Evolutionary conservation across 2,888 invertebrate genomes (phyloP).

Genomic region (Rhabditophanes sp.): DNA sequence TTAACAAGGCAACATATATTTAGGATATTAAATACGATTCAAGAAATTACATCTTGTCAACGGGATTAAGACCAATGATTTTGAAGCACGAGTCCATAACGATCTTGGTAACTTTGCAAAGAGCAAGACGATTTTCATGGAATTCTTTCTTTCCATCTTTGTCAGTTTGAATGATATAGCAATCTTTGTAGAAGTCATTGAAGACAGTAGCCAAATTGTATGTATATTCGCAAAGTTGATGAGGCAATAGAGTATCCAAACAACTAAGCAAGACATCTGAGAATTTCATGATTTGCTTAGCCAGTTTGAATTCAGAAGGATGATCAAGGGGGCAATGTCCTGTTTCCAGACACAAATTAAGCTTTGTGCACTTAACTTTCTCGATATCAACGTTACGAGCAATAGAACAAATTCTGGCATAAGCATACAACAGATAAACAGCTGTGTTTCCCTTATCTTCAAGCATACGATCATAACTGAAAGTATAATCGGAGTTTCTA

Average conservation of each 20-base stretch:
- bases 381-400: constrained; percentile 46
- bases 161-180: constrained; percentile 90
- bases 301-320: constrained; percentile 82
- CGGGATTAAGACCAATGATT: constrained; percentile 76
- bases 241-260: constrained; percentile 48
- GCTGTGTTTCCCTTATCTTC: constrained; percentile 98
- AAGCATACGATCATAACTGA: constrained; percentile 96
- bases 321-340: constrained; percentile 59
- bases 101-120: constrained; percentile 77
- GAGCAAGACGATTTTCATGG: constrained; percentile 66
- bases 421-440: constrained; percentile 82
- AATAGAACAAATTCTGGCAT: constrained; percentile 66
- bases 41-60: constrained; percentile 66
- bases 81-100: constrained; percentile 71
- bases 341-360: too few relatives aligned
- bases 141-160: constrained; percentile 45
- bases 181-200: constrained; percentile 88
- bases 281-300: constrained; percentile 65
- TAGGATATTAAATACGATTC: constrained; percentile 1
- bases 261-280: constrained; percentile 71
- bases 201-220: constrained; percentile 83
- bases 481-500: constrained; percentile 71
- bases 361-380: too few relatives aligned
- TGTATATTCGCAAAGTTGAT: constrained; percentile 69
- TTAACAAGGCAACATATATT: constrained; percentile 1